These are phyloP conservation scores for Fukomys damarensis DNA, from an alignment of 2,113 vertebrate genomes.

Conservation along the genomic window DNA sequence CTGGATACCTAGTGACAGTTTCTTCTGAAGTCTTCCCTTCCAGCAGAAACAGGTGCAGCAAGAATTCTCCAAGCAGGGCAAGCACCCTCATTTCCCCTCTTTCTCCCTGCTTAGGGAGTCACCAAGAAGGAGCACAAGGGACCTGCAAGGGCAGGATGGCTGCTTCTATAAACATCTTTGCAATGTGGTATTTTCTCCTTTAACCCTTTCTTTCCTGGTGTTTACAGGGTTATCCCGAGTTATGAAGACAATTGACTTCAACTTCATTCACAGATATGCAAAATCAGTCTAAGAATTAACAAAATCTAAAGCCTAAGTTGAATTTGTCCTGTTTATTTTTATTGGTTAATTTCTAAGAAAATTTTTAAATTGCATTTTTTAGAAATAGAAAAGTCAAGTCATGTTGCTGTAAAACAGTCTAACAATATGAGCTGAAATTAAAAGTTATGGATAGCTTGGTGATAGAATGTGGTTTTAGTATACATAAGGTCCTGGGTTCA, in stretches of 20 bases:
- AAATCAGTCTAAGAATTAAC: background rate
- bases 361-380: slow-evolving; percentile 19
- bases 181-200: slow-evolving; percentile 26
- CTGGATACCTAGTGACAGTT: background rate
- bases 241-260: background rate
- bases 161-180: slow-evolving; percentile 33
- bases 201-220: background rate
- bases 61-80: background rate
- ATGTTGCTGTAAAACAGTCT: slow-evolving; percentile 19
- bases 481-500: background rate
- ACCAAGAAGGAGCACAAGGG: background rate
- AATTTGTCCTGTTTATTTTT: background rate
- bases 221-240: slow-evolving; percentile 34
- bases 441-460: background rate
- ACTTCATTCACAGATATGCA: slow-evolving; percentile 6
- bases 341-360: background rate
- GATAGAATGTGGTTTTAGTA: background rate
- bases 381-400: slow-evolving; percentile 6
- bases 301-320: background rate
- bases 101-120: background rate
- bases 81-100: background rate
- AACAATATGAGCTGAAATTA: background rate
- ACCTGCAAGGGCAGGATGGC: background rate
- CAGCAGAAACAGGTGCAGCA: background rate
- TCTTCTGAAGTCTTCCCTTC: slow-evolving; percentile 24